Base-by-base conservation (phyloP, 1,140 invertebrate species). In the Bombyx mandarina region DNA sequence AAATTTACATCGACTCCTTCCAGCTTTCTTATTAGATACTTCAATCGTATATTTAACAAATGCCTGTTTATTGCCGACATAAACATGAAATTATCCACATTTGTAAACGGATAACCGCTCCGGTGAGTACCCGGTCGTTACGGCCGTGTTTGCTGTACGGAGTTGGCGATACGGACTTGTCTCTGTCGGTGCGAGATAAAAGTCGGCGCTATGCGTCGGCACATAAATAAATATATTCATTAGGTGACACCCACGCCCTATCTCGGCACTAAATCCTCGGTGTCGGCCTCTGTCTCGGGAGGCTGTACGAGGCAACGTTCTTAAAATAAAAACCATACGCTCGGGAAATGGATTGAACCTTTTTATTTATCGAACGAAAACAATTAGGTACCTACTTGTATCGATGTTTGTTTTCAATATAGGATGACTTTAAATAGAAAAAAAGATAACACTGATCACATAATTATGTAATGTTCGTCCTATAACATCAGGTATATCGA, bases 201-300 rank as follows among this genome's bases (percentile, higher is more conserved):
- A 75, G 82, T 71, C 65, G 75, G 73, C 72, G 70, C 59, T 62
- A 56, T 47, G 59, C 72, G 65, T 67, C 63, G 62, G 71, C 60
- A 79, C 73, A 75, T 72, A 83, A 86, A 82, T 85, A 85, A 86
- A 82, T 86, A 84, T 86, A 82, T 84, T 86, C 83, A 86, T 86
- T 86, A 86, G 79, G 75, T 74, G 76, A 84, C 81, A 82, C 83
- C 81, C 76, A 84, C 82, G 73, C 76, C 60, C 60, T 81, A 82
- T 82, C 79, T 74, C 63, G 73, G 64, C 75, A 82, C 74, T 86
- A 86, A 86, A 86, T 86, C 81, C 79, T 82, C 66, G 52, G 57
- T 63, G 77, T 81, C 78, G 76, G 69, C 75, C 73, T 64, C 75
- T 78, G 78, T 80, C 79, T 69, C 54, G 55, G 63, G 67, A 64